Evolutionary conservation across 37 sponge, comb jelly and placozoan species (phyloP), one percentile per base, ranked within the genome.

Genomic region (Cliona cf. orientalis): DNA sequence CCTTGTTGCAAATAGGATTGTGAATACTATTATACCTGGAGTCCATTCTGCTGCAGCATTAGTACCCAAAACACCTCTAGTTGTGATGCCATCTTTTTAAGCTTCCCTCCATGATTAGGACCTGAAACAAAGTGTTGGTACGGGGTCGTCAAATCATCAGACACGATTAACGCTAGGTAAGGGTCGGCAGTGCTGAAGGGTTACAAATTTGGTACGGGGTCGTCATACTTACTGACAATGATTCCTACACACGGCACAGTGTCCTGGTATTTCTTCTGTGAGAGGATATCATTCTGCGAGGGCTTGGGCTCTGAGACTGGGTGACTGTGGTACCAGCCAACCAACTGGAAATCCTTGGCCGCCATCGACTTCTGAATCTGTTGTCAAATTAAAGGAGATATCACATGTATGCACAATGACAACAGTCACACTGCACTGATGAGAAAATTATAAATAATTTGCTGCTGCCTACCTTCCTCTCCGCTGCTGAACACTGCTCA

Each of bases 321-420:
- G 69, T 95, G 96, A 43, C 93, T 91, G 86, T 95, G 96, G 71
- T 95, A 95, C 96, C 96, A 95, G 31, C 96, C 96, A 57, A 95
- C 87, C 61, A 95, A 42, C 33, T 25, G 53, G 67, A 95, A 49
- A 2, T 86, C 93, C 35, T 59, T 67, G 6, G 71, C 7, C 6
- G 37, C n/a, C 66, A 87, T 88, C 34, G 70, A 37, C 5, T 32
- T 29, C 62, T 73, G 79, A n/a, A 91, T 86, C 92, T 91, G 80
- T 38, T 23, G 3, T 35, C 3, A 66, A 36, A 62, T 19, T 17
- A 49, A 49, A 5, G 23, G 59, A 9, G 66, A 35, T 4, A 31
- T 4, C 34, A 36, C 4, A 28, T 66, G 36, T 32, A 28, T 34
- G 36, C 34, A 32, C 7, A 7, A 35, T 3, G 28, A 28, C 9